Evolutionary conservation across 1,140 invertebrate genomes (phyloP).

Genomic region (Psilanteris sp.): DNA sequence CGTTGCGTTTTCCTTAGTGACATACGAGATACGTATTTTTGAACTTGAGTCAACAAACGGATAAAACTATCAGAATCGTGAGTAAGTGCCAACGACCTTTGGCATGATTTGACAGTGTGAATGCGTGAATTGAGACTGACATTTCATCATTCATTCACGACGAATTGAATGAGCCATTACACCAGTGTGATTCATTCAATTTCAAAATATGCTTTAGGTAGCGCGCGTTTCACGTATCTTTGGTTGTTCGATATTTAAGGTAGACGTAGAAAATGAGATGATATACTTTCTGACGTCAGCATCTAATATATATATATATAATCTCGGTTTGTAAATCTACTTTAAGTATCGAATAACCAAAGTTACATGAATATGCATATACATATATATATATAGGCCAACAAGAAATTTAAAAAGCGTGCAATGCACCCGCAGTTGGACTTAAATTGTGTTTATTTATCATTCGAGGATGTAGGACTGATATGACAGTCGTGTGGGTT

Average conservation of each 20-base stretch:
- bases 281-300: too few relatives aligned
- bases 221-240: constrained; percentile 13
- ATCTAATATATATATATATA: too few relatives aligned
- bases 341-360: too few relatives aligned
- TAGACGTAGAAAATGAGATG: neutral
- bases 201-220: constrained; percentile 5
- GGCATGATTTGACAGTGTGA: constrained; percentile 7
- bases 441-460: neutral
- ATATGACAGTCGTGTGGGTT: constrained; percentile 1
- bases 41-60: too few relatives aligned
- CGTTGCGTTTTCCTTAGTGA: too few relatives aligned
- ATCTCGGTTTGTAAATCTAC: too few relatives aligned
- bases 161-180: constrained; percentile 22
- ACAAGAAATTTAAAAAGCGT: constrained; percentile 6
- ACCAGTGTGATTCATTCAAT: constrained; percentile 13
- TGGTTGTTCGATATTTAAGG: constrained; percentile 5
- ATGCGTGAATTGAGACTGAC: constrained; percentile 8
- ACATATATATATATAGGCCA: too few relatives aligned
- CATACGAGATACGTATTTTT: too few relatives aligned
- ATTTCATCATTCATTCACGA: constrained; percentile 19
- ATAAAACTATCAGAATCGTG: too few relatives aligned
- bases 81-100: constrained; percentile 7
- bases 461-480: neutral
- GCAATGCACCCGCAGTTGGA: neutral
- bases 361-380: too few relatives aligned